Evolutionary conservation across 2,113 vertebrate genomes (phyloP), one percentile per base, ranked within the genome.

Genomic region (Xenopus borealis): DNA sequence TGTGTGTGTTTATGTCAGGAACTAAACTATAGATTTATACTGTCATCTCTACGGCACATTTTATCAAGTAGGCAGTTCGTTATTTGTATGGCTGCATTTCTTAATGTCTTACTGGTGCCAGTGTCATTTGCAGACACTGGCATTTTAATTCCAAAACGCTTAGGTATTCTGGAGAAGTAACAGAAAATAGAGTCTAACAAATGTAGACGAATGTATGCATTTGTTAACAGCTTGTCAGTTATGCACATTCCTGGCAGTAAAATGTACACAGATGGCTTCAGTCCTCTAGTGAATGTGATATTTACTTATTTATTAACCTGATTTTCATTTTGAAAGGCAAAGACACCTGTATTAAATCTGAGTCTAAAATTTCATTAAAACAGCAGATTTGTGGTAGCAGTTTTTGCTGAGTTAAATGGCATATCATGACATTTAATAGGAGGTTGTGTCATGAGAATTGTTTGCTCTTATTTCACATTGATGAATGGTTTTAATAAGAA

Each of bases 201-300:
- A 40, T 40, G 33, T 40, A 40, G 33, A 40, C 33, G 7, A 40
- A 40, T 40, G 33, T 40, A 9, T 40, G 33, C 33, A 40, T 40
- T 40, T 40, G 33, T 40, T 40, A 40, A 40, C 33, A 40, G 33
- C 33, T 40, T 40, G 33, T 40, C 33, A 50, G 47, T 52, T 72
- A 63, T 72, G 46, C 27, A 72, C 64, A 45, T 50, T 19, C 58
- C 18, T 72, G 70, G 50, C 62, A 72, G 50, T 63, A 50, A 50
- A 33, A 50, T 62, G 23, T 50, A 44, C 17, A 72, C 70, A 47
- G 59, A 16, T 50, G 47, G 47, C 59, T 63, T 72, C 62, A 7
- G n/a, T 20, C 40, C 61, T 71, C 47, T 71, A 40, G 45, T 44
- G 59, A 70, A 46, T 47, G 58, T 71, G 20, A 47, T 71, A 61